Percentiles rank a stretch among this genome's conserved stretches.
Conservation (phyloP, 2,113 vertebrate genomes). For the Ophthalmolycus amberensis region DNA sequence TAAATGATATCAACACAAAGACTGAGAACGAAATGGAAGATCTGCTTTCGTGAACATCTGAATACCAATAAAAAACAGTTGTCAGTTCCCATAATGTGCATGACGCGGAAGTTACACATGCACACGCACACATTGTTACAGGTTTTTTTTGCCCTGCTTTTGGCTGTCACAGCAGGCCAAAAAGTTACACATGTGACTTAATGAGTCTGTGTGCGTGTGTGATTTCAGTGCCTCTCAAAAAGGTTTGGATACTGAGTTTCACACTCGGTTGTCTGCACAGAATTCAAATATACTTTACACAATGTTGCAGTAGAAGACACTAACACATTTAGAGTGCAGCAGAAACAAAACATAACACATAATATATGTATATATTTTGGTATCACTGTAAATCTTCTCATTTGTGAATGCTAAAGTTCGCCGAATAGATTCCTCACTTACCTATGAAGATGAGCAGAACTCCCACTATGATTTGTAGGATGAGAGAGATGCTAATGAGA, state of each 20-base stretch:
- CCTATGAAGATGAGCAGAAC: constrained; percentile 96
- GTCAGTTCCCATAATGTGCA: background rate
- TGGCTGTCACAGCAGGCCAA: background rate
- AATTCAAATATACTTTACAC: background rate
- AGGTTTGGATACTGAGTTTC: too few species aligned
- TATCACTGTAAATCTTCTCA: background rate
- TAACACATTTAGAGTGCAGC: background rate
- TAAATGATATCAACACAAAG: background rate
- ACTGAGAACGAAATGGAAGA: background rate
- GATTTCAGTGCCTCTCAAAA: background rate
- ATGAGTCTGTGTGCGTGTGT: background rate
- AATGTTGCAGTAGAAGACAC: background rate
- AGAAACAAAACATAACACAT: background rate
- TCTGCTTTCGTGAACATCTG: background rate
- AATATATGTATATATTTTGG: background rate
- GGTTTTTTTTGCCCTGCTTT: too few species aligned
- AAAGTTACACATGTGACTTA: background rate
- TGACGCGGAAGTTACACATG: background rate
- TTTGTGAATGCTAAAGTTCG: background rate
- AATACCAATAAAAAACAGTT: background rate
- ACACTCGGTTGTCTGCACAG: too few species aligned
- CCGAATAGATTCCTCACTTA: constrained; percentile 65
- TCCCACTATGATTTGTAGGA: constrained; percentile 91
- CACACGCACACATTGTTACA: background rate
- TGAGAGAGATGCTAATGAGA: constrained; percentile 92